Conservation (phyloP, 1,140 invertebrate genomes). For the Magallana gigas region DNA sequence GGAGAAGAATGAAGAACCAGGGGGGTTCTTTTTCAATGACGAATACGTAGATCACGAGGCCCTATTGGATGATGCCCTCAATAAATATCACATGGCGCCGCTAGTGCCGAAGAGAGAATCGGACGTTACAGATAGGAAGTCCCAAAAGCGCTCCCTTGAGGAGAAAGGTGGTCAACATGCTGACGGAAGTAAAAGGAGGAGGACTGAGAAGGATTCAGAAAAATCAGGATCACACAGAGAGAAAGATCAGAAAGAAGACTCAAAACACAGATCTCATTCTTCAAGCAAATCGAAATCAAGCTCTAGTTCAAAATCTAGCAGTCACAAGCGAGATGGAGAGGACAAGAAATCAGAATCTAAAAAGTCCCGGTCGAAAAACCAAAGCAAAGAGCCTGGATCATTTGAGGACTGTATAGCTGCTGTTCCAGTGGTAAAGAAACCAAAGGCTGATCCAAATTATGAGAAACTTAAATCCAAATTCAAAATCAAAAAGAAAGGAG, state of each 20-base stretch:
- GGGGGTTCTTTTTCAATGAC: slow-evolving; percentile 19
- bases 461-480: slow-evolving; percentile 64
- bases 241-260: slow-evolving; percentile 8
- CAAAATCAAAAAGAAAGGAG: slow-evolving; percentile 65
- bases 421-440: slow-evolving; percentile 53
- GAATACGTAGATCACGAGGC: slow-evolving; percentile 10
- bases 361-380: slow-evolving; percentile 6
- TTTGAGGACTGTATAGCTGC: slow-evolving; percentile 69
- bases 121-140: neutral
- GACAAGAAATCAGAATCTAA: slow-evolving; percentile 39
- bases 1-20: slow-evolving; percentile 2
- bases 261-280: neutral
- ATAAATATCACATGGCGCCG: slow-evolving; percentile 14
- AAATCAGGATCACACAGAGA: neutral
- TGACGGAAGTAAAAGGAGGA: neutral
- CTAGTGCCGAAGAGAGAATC: neutral
- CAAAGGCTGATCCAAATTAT: slow-evolving; percentile 53
- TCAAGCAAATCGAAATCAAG: slow-evolving; percentile 3
- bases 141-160: neutral
- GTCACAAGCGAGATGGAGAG: slow-evolving; percentile 39
- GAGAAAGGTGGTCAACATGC: neutral
- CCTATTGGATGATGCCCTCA: slow-evolving; percentile 4
- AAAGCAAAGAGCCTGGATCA: slow-evolving; percentile 54
- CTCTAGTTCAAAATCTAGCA: slow-evolving; percentile 20
- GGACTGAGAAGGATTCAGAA: neutral